Evolutionary conservation across 1,140 invertebrate species (phyloP).

Genomic region (Drosophila kurseongensis): DNA sequence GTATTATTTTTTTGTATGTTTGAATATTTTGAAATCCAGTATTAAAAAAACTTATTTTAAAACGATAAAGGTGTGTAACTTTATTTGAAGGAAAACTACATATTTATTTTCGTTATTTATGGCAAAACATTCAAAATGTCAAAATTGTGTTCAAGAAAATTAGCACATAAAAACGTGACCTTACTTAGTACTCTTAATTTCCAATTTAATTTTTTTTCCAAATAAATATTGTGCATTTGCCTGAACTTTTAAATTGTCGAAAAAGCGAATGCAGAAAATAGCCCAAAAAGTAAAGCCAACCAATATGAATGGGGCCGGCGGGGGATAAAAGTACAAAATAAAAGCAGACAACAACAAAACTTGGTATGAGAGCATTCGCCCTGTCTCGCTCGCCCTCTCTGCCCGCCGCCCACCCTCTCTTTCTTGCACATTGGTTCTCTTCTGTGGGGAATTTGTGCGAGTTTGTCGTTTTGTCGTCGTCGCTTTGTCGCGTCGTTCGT

Average conservation of each 20-base stretch:
- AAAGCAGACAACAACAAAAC: conserved; percentile 27
- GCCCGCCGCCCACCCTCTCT: background rate
- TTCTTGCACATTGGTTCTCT: conserved; percentile 18
- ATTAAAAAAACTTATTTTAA: too few relatives aligned
- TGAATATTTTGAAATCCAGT: too few relatives aligned
- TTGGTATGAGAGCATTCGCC: conserved; percentile 11
- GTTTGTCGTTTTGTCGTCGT: conserved; percentile 28
- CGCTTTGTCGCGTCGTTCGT: conserved; percentile 17
- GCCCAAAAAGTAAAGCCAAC: conserved; percentile 9
- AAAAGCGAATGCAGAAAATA: conserved; percentile 10
- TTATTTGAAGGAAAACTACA: too few relatives aligned
- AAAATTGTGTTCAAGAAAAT: background rate
- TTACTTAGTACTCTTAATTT: background rate
- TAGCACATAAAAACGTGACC: background rate
- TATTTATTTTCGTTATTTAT: too few relatives aligned
- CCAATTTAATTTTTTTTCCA: background rate
- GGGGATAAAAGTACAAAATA: conserved; percentile 9
- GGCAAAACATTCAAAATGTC: too few relatives aligned
- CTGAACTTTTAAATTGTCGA: conserved; percentile 10
- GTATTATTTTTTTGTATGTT: too few relatives aligned
- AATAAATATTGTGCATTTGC: conserved; percentile 5
- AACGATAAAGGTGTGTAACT: too few relatives aligned
- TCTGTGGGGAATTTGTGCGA: conserved; percentile 62
- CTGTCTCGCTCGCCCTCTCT: conserved; percentile 4
- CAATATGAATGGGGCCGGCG: background rate